A percentile compares a stretch with the other conserved stretches of the same genome.
Conservation (phyloP, 2,797 vertebrate genomes). For the Liasis olivaceus region DNA sequence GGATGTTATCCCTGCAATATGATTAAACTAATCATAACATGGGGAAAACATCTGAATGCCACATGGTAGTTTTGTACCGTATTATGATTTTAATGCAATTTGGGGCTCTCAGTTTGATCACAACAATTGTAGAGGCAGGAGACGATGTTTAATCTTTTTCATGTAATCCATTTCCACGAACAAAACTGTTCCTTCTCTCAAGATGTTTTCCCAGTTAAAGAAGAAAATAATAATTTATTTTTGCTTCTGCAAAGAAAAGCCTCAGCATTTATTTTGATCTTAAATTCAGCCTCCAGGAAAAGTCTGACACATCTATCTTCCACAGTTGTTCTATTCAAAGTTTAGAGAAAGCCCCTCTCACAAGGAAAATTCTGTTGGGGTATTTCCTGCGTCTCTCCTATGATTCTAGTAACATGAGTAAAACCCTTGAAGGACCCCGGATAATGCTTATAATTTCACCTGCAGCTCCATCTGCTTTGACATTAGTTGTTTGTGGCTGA, state of each 20-base stretch:
- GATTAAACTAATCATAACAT: background rate
- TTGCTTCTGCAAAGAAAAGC: no score
- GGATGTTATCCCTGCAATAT: background rate
- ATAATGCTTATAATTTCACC: background rate
- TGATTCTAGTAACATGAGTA: background rate
- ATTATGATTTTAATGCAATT: background rate
- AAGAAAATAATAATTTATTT: background rate
- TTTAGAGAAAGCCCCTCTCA: background rate
- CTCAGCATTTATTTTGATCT: background rate
- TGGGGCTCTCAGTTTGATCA: background rate
- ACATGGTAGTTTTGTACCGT: background rate
- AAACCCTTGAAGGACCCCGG: background rate
- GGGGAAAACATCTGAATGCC: background rate
- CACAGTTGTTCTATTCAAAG: background rate
- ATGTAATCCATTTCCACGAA: background rate
- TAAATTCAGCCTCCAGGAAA: background rate
- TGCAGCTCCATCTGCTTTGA: conserved; percentile 26
- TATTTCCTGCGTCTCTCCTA: background rate
- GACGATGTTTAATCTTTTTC: background rate
- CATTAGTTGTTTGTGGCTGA: conserved; percentile 15
- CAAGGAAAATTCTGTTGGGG: background rate
- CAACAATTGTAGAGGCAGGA: no score
- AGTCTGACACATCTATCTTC: background rate
- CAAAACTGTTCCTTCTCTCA: background rate
- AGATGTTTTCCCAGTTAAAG: background rate